Evolutionary conservation across 1,140 invertebrate genomes (phyloP), one percentile per base, ranked within the genome.

Genomic region (Pteromalus puparum): DNA sequence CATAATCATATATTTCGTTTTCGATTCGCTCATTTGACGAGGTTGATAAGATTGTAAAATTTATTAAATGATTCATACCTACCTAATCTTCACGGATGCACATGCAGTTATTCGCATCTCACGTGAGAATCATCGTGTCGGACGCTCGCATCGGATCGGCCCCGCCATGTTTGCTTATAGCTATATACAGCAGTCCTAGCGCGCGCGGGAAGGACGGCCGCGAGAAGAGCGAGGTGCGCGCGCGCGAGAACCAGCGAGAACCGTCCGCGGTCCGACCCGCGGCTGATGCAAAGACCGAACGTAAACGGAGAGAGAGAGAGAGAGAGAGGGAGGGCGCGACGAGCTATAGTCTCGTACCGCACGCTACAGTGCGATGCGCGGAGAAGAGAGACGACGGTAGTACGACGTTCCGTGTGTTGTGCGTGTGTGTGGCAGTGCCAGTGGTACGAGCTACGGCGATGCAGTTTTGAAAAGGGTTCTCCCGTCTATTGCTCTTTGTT

Each of bases 151-250:
- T 67, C 42, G 30, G n/a, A n/a, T n/a, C n/a, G n/a, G n/a, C n/a
- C n/a, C n/a, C n/a, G 82, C 82, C 76, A 84, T 84, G 48, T 84
- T 84, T 84, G 76, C 73, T 84, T 74, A 61, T 48, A 18, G 38
- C 46, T 48, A 48, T 15, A 48, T 48, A 48, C 38, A 7, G 38
- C 38, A 42, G 38, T 42, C 12, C 68, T 0, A 13, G 26, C 5
- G 68, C 61, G 53, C 53, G 53, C 53, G 15, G 3, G 53, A 38
- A 38, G 67, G n/a, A 26, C 21, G 26, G n/a, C n/a, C n/a, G n/a
- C n/a, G 5, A 70, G 67, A n/a, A 7, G 26, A 70, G 67, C 9
- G 12, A 10, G 10, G 28, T 26, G n/a, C 68, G 21, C 68, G 72
- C 72, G 72, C 72, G 34, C 34, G 30, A 34, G 30, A 34, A 34